Conservation (phyloP, 2,888 invertebrate species). For the Cataglyphis cursor region DNA sequence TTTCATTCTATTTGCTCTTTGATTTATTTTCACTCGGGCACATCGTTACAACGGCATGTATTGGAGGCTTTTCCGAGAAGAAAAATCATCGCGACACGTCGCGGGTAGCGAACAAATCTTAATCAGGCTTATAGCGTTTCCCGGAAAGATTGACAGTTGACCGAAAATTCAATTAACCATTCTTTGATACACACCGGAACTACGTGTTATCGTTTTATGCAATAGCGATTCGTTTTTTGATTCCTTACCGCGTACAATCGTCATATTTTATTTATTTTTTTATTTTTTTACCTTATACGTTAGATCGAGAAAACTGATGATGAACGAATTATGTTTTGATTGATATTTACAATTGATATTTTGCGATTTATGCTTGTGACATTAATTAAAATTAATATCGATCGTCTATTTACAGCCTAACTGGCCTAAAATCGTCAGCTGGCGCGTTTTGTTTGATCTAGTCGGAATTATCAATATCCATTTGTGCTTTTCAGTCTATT, state of each 20-base stretch:
- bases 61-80: not conserved
- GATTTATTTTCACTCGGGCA: not conserved
- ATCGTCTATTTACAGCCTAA: not conserved
- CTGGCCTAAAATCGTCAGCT: not conserved
- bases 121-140: constrained; percentile 51
- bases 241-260: not conserved
- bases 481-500: not conserved
- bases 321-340: not conserved
- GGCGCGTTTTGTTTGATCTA: not conserved
- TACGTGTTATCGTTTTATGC: constrained; percentile 6
- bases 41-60: not conserved
- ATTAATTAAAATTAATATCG: constrained; percentile 1
- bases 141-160: constrained; percentile 56
- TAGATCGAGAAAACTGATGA: not conserved
- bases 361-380: not conserved
- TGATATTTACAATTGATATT: too few relatives aligned
- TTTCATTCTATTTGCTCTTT: not conserved
- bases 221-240: not conserved
- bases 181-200: constrained; percentile 18
- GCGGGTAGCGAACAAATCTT: constrained; percentile 30
- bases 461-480: not conserved
- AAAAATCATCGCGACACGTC: constrained; percentile 6
- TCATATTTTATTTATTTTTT: not conserved
- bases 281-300: not conserved
- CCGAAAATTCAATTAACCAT: constrained; percentile 65